phyloP scores from a whole-genome alignment of 35 echinoderm and acorn worm species.

The Lytechinus pictus region DNA sequence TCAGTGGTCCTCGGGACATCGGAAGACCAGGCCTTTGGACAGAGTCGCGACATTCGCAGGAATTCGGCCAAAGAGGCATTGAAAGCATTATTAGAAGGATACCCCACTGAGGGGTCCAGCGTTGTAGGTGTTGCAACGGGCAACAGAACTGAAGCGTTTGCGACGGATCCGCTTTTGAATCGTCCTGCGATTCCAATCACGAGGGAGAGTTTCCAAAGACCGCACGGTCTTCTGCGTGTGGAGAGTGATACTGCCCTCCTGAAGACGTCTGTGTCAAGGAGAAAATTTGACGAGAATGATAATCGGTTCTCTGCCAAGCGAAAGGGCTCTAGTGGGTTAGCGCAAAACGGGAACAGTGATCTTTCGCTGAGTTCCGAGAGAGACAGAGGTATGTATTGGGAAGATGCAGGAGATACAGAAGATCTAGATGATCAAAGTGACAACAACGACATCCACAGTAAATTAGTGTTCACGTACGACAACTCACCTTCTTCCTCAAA shows the following conservation, averaged over 20 bases:
- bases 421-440: not conserved
- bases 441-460: not conserved
- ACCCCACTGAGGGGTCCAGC: not conserved
- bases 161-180: slow-evolving; percentile 35
- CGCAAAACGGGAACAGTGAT: not conserved
- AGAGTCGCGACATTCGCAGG: slow-evolving; percentile 7
- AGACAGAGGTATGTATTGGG: slow-evolving; percentile 6
- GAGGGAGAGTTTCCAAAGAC: slow-evolving; percentile 33
- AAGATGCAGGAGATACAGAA: not conserved
- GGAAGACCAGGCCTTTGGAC: slow-evolving; percentile 32
- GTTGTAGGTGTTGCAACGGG: not conserved
- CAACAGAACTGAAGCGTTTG: not conserved
- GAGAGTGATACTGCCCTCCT: slow-evolving; percentile 47
- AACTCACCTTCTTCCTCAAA: slow-evolving; percentile 26
- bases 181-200: not conserved
- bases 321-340: not conserved
- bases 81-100: slow-evolving; percentile 1
- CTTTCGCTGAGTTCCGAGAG: not conserved
- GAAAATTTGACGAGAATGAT: slow-evolving; percentile 33
- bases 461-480: slow-evolving; percentile 28
- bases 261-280: not conserved
- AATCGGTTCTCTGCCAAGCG: not conserved
- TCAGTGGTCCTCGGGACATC: not conserved
- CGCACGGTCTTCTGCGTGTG: not conserved
- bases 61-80: slow-evolving; percentile 39